A percentile compares a stretch with the other conserved stretches of the same genome.
phyloP scores from a whole-genome alignment of 1,140 invertebrate species.

The Panulirus ornatus region DNA sequence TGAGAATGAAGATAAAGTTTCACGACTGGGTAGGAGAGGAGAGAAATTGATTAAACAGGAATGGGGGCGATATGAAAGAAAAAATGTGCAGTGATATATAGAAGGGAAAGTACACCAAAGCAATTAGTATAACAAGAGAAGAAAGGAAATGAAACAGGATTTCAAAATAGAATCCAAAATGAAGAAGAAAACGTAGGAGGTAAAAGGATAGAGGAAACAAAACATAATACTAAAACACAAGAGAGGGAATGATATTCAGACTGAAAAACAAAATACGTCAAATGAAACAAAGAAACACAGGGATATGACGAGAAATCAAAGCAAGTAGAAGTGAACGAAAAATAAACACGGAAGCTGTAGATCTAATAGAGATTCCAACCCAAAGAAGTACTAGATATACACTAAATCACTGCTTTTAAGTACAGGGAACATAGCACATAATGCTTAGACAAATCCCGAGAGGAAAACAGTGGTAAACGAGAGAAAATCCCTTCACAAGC shows the following conservation, averaged over 20 bases:
- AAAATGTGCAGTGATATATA: neutral
- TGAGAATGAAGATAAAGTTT: too few species aligned
- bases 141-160: neutral
- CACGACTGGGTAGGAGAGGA: too few species aligned
- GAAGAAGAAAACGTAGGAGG: too few species aligned
- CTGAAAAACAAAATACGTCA: neutral
- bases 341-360: neutral
- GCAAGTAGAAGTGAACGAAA: neutral
- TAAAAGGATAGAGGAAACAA: neutral
- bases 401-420: too few species aligned
- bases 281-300: neutral
- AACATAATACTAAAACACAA: neutral
- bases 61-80: neutral
- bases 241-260: neutral
- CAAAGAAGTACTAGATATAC: too few species aligned
- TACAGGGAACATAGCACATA: too few species aligned
- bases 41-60: neutral
- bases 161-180: neutral
- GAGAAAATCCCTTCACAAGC: too few species aligned
- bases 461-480: too few species aligned
- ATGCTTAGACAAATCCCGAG: too few species aligned
- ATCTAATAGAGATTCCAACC: too few species aligned
- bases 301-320: neutral
- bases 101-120: neutral
- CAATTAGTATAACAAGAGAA: neutral